Base-by-base conservation (phyloP, 2,888 invertebrate species). In the Tethea ocularis region DNA sequence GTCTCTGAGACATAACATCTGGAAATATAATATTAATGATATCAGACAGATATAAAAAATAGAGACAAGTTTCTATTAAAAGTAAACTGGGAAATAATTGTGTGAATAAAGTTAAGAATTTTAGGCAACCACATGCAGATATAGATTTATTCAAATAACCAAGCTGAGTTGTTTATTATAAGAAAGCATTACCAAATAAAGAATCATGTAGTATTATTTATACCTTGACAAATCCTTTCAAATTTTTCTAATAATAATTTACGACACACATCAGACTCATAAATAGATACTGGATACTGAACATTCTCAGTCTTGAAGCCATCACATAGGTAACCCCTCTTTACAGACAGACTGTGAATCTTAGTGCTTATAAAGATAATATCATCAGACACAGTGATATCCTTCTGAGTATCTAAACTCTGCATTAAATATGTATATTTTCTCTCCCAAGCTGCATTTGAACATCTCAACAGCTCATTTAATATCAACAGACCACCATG, bases 401-500 rank as follows among this genome's bases (percentile, higher is more conserved):
- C 93, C 62, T 91, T 89, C 60, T 91, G 89, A 57, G 91, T 86
- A 56, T 93, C 88, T 52, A 93, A 76, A 57, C 94, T 94, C 54
- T 94, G 94, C 91, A 96, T 96, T 0, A 97, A 84, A n/a, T 94
- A 89, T 60, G 95, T 96, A 77, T 97, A 97, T 69, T 95, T 96
- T 56, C 95, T 94, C 78, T 98, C 98, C 97, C 98, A 98, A 24
- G 95, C 95, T 0, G 97, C 95, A 91, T 99, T 98, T 51, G 98
- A 96, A 81, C 97, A 97, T 60, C 99, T 94, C 17, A 99, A 93
- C 2, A 99, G 91, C 87, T 99, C 99, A 89, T 99, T 99, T 29
- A 99, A 93, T 22, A 99, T 97, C 46, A 99, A 94, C 15, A 99
- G 91, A 0, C 98, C 97, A 33, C 99, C 99, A 83, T 99, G 99